Evolutionary conservation across 2,888 invertebrate species (phyloP), one percentile per base, ranked within the genome.

Genomic region (Germaria angustata): DNA sequence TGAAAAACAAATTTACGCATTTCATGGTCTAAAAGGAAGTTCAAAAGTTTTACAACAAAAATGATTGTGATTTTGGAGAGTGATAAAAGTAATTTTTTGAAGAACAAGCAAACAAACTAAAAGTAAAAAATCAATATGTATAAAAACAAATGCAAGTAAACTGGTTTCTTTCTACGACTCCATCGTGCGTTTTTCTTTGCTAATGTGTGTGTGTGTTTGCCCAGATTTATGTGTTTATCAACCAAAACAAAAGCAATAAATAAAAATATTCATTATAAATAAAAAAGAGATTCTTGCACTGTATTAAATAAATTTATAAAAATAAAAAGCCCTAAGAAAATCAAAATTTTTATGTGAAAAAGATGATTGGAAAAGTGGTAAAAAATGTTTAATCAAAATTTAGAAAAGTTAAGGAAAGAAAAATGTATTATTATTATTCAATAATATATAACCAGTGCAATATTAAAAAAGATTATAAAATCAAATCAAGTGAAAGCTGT

Each of bases 121-220:
- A 66, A 36, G 11, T n/a, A 49, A 57, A 41, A 63, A 76, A 77
- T n/a, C n/a, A n/a, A 78, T 69, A 66, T 63, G 78, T 81, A 81
- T 57, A 81, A 81, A 78, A 78, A 78, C 73, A 78, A 81, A 81
- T 81, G 78, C 78, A 81, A 78, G 78, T 78, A 78, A 81, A 81
- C 78, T 81, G 66, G 77, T 81, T 81, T 53, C 24, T 44, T 28
- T 36, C 41, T 55, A 7, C 24, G 61, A 57, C 63, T 80, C 68
- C 63, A 49, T 36, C 49, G 80, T 80, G 76, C 51, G 63, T 72
- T 79, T 79, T 36, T 32, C 28, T 41, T 15, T 2, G 9, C 9
- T 28, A 24, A 32, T 36, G 46, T 20, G 13, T 57, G 57, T 51
- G 28, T 41, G 65, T 36, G 41, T 51, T 20, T 7, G 13, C n/a